Base-by-base conservation (phyloP, 2,888 invertebrate species). In the Clunio marinus region DNA sequence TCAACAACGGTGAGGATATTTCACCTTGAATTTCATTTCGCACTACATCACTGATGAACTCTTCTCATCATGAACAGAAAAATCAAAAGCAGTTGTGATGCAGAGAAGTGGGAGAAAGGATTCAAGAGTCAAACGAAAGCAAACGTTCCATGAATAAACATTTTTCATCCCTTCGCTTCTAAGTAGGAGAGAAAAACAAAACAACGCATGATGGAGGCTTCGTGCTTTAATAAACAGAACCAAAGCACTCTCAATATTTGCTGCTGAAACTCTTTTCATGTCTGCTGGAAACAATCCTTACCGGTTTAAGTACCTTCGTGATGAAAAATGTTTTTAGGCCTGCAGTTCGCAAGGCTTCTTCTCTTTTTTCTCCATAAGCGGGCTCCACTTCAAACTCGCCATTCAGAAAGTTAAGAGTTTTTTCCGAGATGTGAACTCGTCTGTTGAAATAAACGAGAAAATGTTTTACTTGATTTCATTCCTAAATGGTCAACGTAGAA, bases 331-430 rank as follows among this genome's bases (percentile, higher is more conserved):
- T 96, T 79, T 91, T 90, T 74, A 96, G 84, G 70, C 93, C 93
- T 3, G 94, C 93, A 76, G 89, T 88, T 60, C 91, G 84, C 69
- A 96, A 81, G 73, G 90, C 87, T 78, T 96, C 95, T 76, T 96
- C 96, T n/a, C 95, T 84, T 71, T 89, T 88, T 77, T 94, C 94
- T 0, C 95, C 96, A 76, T 85, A 87, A 0, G 91, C 95, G 2
- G 91, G 88, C 76, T 95, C 95, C 72, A 96, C 92, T 80, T 95
- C 94, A 77, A 96, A 96, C 78, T 94, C 93, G 37, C 89, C 89
- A 75, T 87, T 88, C 72, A 96, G 82, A 78, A 88, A 95, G 73
- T 88, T 86, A 74, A 92, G 81, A 1, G 96, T 96, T 74, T 89
- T 89, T 77, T 94, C 93, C 35, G 95, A 96, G 73, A 96, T 91